Conservation (phyloP, 2,113 vertebrate genomes). For the Tor tambroides region DNA sequence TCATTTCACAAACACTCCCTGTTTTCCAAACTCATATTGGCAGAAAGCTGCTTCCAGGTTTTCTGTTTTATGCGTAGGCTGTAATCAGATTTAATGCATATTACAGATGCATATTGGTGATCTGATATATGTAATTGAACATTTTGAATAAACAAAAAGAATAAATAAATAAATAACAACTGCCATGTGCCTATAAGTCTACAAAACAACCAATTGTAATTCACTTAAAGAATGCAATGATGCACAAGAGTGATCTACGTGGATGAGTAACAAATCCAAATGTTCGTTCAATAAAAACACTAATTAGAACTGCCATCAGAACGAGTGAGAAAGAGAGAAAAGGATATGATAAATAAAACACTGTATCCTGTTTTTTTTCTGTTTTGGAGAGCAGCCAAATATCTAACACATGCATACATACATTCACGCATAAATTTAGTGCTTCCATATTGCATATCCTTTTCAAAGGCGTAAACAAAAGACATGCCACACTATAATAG, state of each 20-base stretch:
- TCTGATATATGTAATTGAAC: background rate
- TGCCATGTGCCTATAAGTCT: no score
- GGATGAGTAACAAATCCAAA: constrained; percentile 45
- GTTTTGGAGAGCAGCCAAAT: constrained; percentile 12
- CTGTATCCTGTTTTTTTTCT: constrained; percentile 56
- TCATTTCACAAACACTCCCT: background rate
- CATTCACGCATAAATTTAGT: background rate
- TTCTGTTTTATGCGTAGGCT: background rate
- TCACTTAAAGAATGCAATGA: background rate
- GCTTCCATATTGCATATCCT: background rate
- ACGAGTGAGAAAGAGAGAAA: constrained; percentile 65
- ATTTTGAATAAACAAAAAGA: background rate
- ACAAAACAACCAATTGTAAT: background rate
- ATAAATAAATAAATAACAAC: background rate
- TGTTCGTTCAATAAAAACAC: constrained; percentile 60
- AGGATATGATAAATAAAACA: constrained; percentile 62
- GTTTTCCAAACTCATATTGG: background rate
- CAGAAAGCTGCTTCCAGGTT: background rate
- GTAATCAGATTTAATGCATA: background rate
- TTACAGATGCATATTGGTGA: background rate
- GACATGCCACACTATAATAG: background rate
- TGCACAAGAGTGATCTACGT: background rate
- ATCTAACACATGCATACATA: background rate
- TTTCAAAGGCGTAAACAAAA: background rate
- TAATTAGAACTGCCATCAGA: constrained; percentile 66